Evolutionary conservation across 2,888 invertebrate species (phyloP).

Genomic region (Matsumyia berberina): DNA sequence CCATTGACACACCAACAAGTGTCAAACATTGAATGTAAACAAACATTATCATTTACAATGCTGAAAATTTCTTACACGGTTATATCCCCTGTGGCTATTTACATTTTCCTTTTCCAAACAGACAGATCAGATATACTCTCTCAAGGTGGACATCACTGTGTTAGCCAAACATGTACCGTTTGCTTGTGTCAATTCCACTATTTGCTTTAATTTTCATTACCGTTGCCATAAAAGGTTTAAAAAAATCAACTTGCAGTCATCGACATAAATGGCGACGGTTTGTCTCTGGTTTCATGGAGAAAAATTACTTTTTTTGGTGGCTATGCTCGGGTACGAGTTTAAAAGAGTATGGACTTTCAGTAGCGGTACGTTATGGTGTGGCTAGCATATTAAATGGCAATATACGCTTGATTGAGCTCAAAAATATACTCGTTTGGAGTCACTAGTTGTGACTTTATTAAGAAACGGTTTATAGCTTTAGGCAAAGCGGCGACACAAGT

Average conservation of each 20-base stretch:
- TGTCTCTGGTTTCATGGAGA: slow-evolving; percentile 60
- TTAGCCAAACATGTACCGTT: slow-evolving; percentile 24
- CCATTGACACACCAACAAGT: not conserved
- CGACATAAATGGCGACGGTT: slow-evolving; percentile 69
- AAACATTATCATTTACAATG: not conserved
- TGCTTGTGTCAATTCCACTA: slow-evolving; percentile 28
- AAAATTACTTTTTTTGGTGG: slow-evolving; percentile 62
- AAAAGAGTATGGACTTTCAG: not conserved
- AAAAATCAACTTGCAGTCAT: slow-evolving; percentile 47
- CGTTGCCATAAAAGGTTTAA: slow-evolving; percentile 59
- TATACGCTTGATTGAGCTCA: slow-evolving; percentile 23
- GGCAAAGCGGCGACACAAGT: slow-evolving; percentile 46
- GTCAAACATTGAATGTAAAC: not conserved
- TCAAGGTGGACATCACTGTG: slow-evolving; percentile 32
- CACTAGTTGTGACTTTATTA: slow-evolving; percentile 45
- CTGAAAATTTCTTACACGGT: not conserved
- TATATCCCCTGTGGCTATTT: not conserved
- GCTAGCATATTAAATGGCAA: slow-evolving; percentile 23
- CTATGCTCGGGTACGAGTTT: slow-evolving; percentile 13
- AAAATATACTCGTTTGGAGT: slow-evolving; percentile 14
- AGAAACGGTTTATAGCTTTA: slow-evolving; percentile 36
- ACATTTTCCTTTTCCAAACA: slow-evolving; percentile 1
- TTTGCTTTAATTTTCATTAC: slow-evolving; percentile 66
- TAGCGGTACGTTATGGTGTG: slow-evolving; percentile 7
- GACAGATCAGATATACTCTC: slow-evolving; percentile 17